These are phyloP conservation scores for Onchidella celtica DNA, from an alignment of 2,888 invertebrate species.

Conservation along the genomic window DNA sequence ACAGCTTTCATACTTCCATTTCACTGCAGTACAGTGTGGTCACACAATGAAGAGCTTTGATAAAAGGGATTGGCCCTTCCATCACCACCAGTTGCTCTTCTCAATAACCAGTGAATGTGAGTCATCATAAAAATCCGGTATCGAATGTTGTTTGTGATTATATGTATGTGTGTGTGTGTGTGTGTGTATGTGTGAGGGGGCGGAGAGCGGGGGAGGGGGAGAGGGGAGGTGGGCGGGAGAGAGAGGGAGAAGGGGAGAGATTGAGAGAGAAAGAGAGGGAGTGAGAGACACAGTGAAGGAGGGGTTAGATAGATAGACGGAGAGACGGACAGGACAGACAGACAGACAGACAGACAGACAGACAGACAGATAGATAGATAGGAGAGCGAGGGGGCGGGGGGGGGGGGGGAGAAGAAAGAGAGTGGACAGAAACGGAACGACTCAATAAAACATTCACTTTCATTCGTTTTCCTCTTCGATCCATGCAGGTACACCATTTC, in stretches of 20 bases:
- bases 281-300: too few relatives aligned
- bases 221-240: neutral
- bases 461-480: neutral
- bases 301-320: too few relatives aligned
- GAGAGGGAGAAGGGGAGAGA: conserved; percentile 19
- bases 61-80: too few relatives aligned
- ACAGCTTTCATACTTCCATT: too few relatives aligned
- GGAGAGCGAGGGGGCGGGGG: neutral
- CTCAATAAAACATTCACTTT: neutral
- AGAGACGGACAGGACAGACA: too few relatives aligned
- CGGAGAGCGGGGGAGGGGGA: neutral
- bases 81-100: too few relatives aligned
- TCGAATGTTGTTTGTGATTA: neutral
- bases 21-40: too few relatives aligned
- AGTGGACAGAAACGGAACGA: neutral
- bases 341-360: conserved; percentile 12
- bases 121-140: too few relatives aligned
- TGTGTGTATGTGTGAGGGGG: neutral
- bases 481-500: neutral
- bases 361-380: conserved; percentile 9
- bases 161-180: neutral
- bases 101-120: too few relatives aligned
- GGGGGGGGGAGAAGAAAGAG: neutral
- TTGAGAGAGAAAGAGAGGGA: conserved; percentile 9
- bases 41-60: too few relatives aligned